Percentiles rank a stretch among this genome's conserved stretches.
Conservation (phyloP, 2,888 invertebrate species). For the Drosophila formosana region DNA sequence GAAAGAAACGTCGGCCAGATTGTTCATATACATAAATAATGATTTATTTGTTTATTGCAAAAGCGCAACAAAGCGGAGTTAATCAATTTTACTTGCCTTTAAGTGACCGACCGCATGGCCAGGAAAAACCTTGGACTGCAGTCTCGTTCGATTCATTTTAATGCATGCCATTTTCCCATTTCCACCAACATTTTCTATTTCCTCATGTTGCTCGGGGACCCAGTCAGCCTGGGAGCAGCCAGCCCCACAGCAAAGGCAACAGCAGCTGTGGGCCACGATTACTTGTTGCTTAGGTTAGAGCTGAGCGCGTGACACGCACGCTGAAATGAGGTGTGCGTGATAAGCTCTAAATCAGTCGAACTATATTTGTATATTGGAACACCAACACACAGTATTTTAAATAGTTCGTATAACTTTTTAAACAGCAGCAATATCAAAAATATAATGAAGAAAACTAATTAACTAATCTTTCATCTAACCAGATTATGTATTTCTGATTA, state of each 20-base stretch:
- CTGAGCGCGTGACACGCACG: conserved; percentile 24
- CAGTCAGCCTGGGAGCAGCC: conserved; percentile 36
- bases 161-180: conserved; percentile 60
- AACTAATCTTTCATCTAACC: no score
- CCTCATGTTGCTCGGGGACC: conserved; percentile 51
- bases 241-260: conserved; percentile 1
- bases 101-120: conserved; percentile 40
- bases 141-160: conserved; percentile 38
- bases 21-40: conserved; percentile 70
- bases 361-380: no score
- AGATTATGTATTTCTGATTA: no score
- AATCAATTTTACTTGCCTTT: conserved; percentile 66
- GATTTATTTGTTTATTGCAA: conserved; percentile 80
- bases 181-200: conserved; percentile 60
- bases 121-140: conserved; percentile 57
- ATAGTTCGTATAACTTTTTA: no score
- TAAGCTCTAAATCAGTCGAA: neutral
- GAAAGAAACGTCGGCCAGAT: conserved; percentile 39
- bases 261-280: conserved; percentile 63
- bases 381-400: no score
- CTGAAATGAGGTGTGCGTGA: neutral
- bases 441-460: no score
- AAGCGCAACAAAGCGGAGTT: conserved; percentile 69
- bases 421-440: no score
- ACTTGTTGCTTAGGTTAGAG: conserved; percentile 67